These are phyloP conservation scores for Myotis lucifugus DNA, from an alignment of 2,113 vertebrate species.

Conservation along the genomic window DNA sequence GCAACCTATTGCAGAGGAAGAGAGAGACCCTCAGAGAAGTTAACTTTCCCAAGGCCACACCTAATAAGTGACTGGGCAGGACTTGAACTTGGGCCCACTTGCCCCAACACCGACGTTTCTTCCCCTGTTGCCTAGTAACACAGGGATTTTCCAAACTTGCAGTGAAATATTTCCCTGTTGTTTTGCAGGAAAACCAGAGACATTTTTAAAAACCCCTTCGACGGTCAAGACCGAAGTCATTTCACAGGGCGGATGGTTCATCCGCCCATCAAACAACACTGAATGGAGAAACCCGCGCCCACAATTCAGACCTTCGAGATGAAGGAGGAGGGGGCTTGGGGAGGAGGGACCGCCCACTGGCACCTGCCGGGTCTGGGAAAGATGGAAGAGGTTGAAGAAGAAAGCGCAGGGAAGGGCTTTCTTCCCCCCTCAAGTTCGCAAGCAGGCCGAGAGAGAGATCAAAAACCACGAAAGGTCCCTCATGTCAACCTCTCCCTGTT, in stretches of 20 bases:
- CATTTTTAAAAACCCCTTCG: background rate
- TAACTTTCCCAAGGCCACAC: background rate
- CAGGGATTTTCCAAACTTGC: background rate
- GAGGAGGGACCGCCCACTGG: background rate
- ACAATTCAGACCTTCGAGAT: background rate
- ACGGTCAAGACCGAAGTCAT: background rate
- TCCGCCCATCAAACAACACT: background rate
- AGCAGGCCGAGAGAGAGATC: slow-evolving; percentile 52
- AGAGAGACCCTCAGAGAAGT: background rate
- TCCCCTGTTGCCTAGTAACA: background rate
- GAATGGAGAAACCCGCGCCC: background rate
- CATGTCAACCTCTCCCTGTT: slow-evolving; percentile 70
- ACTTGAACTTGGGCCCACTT: background rate
- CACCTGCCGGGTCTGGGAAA: background rate
- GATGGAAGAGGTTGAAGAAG: slow-evolving; percentile 24
- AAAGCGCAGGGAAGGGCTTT: slow-evolving; percentile 40
- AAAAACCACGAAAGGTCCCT: slow-evolving; percentile 59
- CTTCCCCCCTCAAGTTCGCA: slow-evolving; percentile 31
- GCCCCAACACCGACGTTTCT: background rate
- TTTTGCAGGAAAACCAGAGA: background rate
- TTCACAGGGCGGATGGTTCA: background rate
- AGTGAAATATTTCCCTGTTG: background rate
- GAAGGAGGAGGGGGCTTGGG: background rate
- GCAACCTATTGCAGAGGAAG: background rate
- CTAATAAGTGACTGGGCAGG: background rate